Conservation (phyloP, 30 jellyfish, hydroid and myxozoan genomes). For the Mastigias papua region DNA sequence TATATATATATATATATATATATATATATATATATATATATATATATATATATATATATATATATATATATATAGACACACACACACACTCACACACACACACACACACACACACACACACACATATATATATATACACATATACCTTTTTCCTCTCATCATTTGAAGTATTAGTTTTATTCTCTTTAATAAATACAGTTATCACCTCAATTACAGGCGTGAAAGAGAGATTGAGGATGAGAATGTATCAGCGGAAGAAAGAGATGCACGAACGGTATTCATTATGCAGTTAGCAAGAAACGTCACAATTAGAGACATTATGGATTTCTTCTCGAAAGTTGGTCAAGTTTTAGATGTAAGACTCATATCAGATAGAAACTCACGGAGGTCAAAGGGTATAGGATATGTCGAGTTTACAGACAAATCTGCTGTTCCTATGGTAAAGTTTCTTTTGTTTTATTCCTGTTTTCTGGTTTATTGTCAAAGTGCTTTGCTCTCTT, state of each 20-base stretch:
- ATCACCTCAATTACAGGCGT: constrained; percentile 61
- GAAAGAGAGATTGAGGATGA: constrained; percentile 96
- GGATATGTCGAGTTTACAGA: constrained; percentile 99
- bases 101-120: too few relatives aligned
- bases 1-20: too few relatives aligned
- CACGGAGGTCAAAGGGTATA: constrained; percentile 99
- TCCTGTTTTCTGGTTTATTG: background rate
- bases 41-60: too few relatives aligned
- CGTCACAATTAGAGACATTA: constrained; percentile 94
- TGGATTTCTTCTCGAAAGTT: constrained; percentile 96
- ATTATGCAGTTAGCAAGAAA: constrained; percentile 96
- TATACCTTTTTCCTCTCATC: too few relatives aligned
- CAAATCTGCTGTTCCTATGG: constrained; percentile 95
- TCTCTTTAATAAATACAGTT: background rate
- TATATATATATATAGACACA: too few relatives aligned
- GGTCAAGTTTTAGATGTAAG: constrained; percentile 99
- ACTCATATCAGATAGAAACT: constrained; percentile 93
- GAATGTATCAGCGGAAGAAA: constrained; percentile 91
- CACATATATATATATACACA: too few relatives aligned
- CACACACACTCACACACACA: too few relatives aligned
- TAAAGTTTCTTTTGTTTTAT: constrained; percentile 27
- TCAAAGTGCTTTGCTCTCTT: background rate
- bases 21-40: too few relatives aligned
- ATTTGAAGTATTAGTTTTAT: background rate
- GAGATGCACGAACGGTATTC: constrained; percentile 99